A percentile compares a stretch with the other conserved stretches of the same genome.
phyloP scores from a whole-genome alignment of 2,888 invertebrate species.

The Acholoe squamosa region DNA sequence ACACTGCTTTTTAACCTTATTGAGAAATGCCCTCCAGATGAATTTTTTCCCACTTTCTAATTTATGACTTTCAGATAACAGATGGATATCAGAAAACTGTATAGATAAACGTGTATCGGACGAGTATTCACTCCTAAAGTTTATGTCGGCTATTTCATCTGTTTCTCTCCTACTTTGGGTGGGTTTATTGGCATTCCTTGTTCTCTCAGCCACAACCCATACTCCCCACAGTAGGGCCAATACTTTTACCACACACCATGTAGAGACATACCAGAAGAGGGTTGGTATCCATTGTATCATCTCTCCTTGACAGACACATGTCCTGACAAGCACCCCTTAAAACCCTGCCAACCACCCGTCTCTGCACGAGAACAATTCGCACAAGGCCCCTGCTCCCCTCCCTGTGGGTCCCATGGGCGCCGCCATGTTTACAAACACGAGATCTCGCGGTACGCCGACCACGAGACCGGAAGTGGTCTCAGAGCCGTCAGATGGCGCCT shows the following conservation, averaged over 20 bases:
- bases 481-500: conserved; percentile 17
- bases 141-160: no score
- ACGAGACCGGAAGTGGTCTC: conserved; percentile 50
- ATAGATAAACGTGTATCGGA: no score
- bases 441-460: conserved; percentile 25
- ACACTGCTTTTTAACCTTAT: no score
- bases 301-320: conserved; percentile 12
- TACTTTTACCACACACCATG: background rate
- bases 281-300: conserved; percentile 35
- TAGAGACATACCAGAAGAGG: background rate
- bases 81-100: no score
- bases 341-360: background rate
- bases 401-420: background rate
- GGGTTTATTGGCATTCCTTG: background rate
- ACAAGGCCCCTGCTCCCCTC: background rate
- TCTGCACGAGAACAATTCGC: conserved; percentile 30
- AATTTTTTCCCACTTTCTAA: no score
- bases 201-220: background rate
- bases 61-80: no score
- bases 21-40: no score
- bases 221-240: background rate
- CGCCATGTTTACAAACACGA: conserved; percentile 53
- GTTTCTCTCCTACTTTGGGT: background rate
- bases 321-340: background rate
- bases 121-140: no score